A percentile compares a stretch with the other conserved stretches of the same genome.
Conservation (phyloP, 2,888 invertebrate genomes). For the Ypsolopha sequella region DNA sequence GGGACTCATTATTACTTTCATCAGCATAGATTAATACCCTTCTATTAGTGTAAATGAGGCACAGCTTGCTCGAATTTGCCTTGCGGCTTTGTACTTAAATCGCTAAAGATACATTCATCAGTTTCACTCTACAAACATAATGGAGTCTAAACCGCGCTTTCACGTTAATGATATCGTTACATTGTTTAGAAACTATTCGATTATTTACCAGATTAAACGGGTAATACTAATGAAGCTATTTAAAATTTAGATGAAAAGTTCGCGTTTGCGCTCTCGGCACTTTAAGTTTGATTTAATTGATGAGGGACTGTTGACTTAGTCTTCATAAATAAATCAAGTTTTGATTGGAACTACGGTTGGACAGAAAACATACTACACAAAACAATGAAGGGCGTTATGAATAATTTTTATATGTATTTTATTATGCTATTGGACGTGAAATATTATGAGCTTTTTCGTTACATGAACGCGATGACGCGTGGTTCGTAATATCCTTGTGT, state of each 20-base stretch:
- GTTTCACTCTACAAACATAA: slow-evolving; percentile 9
- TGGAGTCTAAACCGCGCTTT: slow-evolving; percentile 17
- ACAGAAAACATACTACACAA: background rate
- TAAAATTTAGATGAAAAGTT: slow-evolving; percentile 6
- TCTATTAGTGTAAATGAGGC: slow-evolving; percentile 55
- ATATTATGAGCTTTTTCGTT: background rate
- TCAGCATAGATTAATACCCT: slow-evolving; percentile 48
- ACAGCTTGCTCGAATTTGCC: slow-evolving; percentile 41
- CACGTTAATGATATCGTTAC: slow-evolving; percentile 17
- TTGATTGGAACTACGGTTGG: background rate
- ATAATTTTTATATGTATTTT: background rate
- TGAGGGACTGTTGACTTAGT: background rate
- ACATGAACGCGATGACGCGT: slow-evolving; percentile 10
- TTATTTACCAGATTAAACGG: slow-evolving; percentile 4
- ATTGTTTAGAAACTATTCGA: slow-evolving; percentile 17
- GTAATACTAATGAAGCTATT: slow-evolving; percentile 12
- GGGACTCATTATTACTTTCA: slow-evolving; percentile 36
- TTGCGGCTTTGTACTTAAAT: slow-evolving; percentile 25
- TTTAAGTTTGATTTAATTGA: too few species aligned
- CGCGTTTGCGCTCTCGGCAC: background rate
- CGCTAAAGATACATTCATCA: slow-evolving; percentile 13
- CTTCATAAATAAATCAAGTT: background rate
- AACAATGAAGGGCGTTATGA: background rate
- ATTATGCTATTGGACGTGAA: background rate
- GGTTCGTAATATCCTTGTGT: slow-evolving; percentile 17